Percentiles rank a stretch among this genome's conserved stretches.
These are phyloP conservation scores for Cremastinae sp. DNA, from an alignment of 2,888 invertebrate species.

Conservation along the genomic window DNA sequence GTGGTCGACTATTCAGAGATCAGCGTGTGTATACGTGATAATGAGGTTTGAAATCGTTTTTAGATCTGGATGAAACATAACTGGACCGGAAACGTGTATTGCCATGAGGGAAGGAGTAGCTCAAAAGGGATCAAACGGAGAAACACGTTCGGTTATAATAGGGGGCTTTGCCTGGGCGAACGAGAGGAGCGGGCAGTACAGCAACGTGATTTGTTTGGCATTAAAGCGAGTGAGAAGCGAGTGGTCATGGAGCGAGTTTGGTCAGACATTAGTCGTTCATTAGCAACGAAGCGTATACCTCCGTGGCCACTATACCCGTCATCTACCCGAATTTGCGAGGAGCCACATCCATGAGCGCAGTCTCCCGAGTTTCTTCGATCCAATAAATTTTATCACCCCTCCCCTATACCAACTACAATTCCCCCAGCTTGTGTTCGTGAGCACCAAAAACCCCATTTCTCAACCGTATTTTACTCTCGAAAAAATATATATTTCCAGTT, in stretches of 20 bases:
- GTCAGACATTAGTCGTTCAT: conserved; percentile 57
- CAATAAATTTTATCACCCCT: conserved; percentile 46
- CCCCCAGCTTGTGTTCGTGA: neutral
- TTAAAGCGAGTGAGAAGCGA: conserved; percentile 32
- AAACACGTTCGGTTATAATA: conserved; percentile 9
- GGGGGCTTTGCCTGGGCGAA: neutral
- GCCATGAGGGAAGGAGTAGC: neutral
- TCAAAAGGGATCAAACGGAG: conserved; percentile 16
- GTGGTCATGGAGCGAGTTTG: conserved; percentile 45
- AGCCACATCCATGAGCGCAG: conserved; percentile 15
- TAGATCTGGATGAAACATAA: neutral
- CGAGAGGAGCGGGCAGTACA: neutral
- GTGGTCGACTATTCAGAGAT: no score
- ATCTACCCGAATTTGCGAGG: conserved; percentile 50
- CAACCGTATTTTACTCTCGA: no score
- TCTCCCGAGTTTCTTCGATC: conserved; percentile 42
- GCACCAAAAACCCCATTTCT: no score
- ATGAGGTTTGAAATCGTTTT: no score
- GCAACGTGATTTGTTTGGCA: conserved; percentile 46
- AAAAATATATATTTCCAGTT: no score
- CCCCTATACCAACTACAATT: neutral
- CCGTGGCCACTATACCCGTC: conserved; percentile 37
- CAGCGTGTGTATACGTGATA: no score
- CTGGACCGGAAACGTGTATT: neutral
- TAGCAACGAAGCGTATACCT: conserved; percentile 43